Evolutionary conservation across 2,797 vertebrate species (phyloP).

Genomic region (Lerista edwardsae): DNA sequence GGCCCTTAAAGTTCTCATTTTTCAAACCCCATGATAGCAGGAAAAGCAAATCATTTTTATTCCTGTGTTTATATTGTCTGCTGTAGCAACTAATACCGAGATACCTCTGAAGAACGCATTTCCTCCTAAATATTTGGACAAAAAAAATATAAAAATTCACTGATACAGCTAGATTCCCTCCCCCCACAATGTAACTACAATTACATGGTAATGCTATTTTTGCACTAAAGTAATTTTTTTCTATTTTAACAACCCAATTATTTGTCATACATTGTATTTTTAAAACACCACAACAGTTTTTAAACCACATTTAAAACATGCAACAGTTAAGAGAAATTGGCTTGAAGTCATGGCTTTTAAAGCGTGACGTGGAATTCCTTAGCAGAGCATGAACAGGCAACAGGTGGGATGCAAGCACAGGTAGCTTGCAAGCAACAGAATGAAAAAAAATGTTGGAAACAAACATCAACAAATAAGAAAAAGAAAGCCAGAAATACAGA

Average conservation of each 20-base stretch:
- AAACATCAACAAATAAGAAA: background rate
- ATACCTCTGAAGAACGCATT: conserved; percentile 37
- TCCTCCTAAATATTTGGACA: conserved; percentile 26
- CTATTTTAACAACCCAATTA: background rate
- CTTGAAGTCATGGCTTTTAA: background rate
- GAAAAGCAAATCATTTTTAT: conserved; percentile 25
- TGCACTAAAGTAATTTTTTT: background rate
- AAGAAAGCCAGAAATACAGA: background rate
- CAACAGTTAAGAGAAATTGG: background rate
- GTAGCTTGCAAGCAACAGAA: background rate
- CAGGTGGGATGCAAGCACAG: background rate
- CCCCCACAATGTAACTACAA: background rate
- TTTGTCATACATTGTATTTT: conserved; percentile 4
- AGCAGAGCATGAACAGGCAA: background rate
- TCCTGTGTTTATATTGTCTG: conserved; percentile 30
- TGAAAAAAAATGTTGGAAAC: background rate
- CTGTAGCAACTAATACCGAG: conserved; percentile 25
- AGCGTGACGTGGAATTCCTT: background rate
- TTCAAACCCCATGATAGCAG: background rate
- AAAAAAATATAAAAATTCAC: background rate
- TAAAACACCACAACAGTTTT: background rate
- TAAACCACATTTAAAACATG: background rate
- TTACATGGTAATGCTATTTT: background rate
- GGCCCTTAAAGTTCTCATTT: background rate
- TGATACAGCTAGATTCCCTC: conserved; percentile 3